Percentiles rank a stretch among this genome's conserved stretches.
phyloP scores from a whole-genome alignment of 2,797 vertebrate species.

The Dromococcyx pavoninus region DNA sequence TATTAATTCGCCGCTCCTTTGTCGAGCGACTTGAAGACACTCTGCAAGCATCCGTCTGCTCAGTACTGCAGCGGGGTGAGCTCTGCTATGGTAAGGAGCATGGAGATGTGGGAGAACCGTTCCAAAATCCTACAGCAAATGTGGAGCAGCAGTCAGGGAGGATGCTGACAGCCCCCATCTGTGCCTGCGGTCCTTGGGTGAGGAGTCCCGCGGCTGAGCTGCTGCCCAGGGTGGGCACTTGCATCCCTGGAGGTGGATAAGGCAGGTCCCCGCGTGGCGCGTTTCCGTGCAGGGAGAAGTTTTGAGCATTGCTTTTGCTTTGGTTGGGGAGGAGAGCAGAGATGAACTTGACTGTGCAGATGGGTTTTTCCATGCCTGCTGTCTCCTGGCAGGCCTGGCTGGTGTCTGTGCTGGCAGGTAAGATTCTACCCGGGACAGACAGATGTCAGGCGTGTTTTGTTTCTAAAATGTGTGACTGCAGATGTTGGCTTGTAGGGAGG shows the following conservation, averaged over 20 bases:
- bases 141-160: not conserved
- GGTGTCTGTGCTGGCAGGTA: not conserved
- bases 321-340: not conserved
- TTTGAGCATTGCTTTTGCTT: not conserved
- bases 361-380: not conserved
- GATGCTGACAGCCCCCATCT: not conserved
- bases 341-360: not conserved
- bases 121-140: not conserved
- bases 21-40: not conserved
- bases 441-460: not conserved
- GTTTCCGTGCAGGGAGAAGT: conserved; percentile 2
- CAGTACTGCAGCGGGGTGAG: not conserved
- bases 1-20: conserved; percentile 40
- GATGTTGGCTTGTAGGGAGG: not conserved
- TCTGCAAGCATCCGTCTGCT: not conserved
- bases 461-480: not conserved
- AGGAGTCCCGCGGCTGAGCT: not conserved
- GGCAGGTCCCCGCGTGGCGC: not conserved
- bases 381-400: not conserved
- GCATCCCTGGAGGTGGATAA: not conserved
- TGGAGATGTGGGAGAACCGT: not conserved
- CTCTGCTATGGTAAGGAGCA: not conserved
- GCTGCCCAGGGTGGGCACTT: not conserved
- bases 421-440: not conserved
- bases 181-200: not conserved